Base-by-base conservation (phyloP, 2,113 vertebrate genomes). In the Chaenogobius annularis region DNA sequence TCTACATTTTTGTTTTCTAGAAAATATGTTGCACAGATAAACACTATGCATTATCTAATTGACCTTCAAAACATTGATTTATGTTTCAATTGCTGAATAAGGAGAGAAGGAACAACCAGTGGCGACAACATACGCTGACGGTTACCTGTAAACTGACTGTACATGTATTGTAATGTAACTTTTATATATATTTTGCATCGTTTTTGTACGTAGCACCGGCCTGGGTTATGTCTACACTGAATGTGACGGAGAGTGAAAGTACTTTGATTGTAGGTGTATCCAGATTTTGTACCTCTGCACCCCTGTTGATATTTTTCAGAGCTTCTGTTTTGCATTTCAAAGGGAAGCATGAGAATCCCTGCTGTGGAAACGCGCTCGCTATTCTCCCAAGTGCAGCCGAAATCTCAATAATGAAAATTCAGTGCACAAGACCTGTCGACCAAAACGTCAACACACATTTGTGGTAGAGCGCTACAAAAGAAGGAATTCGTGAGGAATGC, bases 41-140 rank as follows among this genome's bases (percentile, higher is more conserved):
- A 84, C 75, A 86, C 88, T 87, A 90, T 90, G 89, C 89, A 92
- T 77, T 85, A 74, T 65, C 77, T 40, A 73, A 67, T 80, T 68
- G 59, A 73, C 44, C 48, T 74, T 61, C 20, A 56, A 54, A 48
- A 61, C 1, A 43, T 86, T 48, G 48, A 22, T 80, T 74, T 66
- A 67, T 63, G 48, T 58, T 78, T 47, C 44, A 69, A 52, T n/a
- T 9, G 50, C 9, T 10, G 56, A 81, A 75, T 69, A 17, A 68
- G 13, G 12, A 68, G 22, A 58, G 72, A 75, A 44, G 62, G 58
- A 70, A 15, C 58, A 72, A 77, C 84, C 83, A 74, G 66, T 15
- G 68, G 43, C 68, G 77, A 69, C 75, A 77, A 85, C 75, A 75
- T 68, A 54, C 63, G 22, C 48, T 68, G 77, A 61, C 71, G 72